Evolutionary conservation across 2,797 vertebrate genomes (phyloP).

Genomic region (Microctenopoma stevenorrisi): DNA sequence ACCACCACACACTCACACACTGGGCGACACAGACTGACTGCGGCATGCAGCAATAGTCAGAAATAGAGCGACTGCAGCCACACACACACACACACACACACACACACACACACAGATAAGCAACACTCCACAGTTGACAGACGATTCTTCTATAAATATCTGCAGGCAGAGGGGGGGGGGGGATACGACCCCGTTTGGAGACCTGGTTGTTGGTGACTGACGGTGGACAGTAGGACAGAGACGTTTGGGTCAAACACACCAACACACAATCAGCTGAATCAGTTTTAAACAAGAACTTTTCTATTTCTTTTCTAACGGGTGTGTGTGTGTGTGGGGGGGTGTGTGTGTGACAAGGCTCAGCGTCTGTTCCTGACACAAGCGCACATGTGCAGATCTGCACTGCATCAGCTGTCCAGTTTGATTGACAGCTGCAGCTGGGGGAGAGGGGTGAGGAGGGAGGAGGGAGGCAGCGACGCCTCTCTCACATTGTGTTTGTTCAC

Average conservation of each 20-base stretch:
- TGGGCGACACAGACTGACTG: conserved; percentile 37
- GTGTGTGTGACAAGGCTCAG: not conserved
- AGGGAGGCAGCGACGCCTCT: not conserved
- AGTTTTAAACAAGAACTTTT: not conserved
- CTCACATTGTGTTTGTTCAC: not conserved
- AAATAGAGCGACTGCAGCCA: conserved; percentile 67
- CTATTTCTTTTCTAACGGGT: not conserved
- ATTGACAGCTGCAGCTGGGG: conserved; percentile 82
- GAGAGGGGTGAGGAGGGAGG: conserved; percentile 14
- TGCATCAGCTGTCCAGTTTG: conserved; percentile 63
- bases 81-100: conserved; percentile 41
- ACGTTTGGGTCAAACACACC: not conserved
- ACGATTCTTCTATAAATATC: conserved; percentile 92
- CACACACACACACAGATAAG: conserved; percentile 69
- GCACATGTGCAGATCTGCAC: conserved; percentile 45
- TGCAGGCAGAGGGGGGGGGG: conserved; percentile 24
- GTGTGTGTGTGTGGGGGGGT: not conserved
- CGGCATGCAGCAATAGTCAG: conserved; percentile 61
- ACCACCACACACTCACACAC: conserved; percentile 40
- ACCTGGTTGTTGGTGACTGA: conserved; percentile 16
- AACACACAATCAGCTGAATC: not conserved
- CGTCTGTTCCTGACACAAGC: conserved; percentile 6
- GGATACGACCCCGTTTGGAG: conserved; percentile 70
- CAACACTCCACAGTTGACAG: conserved; percentile 85
- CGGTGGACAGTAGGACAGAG: not conserved